phyloP scores from a whole-genome alignment of 2,113 vertebrate genomes.

The Zapornia atra region DNA sequence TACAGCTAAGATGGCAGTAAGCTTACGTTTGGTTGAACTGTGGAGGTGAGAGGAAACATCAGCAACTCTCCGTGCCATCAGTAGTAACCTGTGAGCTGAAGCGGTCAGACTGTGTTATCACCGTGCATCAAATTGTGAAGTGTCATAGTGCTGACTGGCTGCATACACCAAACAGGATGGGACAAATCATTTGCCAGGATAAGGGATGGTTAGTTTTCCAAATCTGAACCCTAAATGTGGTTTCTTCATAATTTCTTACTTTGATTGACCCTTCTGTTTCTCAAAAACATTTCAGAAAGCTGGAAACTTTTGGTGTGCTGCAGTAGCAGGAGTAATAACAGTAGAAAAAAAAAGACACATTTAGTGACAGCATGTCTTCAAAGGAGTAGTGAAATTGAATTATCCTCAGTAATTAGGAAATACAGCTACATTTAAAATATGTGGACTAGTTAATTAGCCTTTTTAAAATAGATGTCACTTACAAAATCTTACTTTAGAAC shows the following conservation, averaged over 20 bases:
- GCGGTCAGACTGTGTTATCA: not conserved
- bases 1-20: not conserved
- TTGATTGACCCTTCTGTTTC: not conserved
- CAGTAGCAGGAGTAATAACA: not conserved
- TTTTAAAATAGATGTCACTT: not conserved
- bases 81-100: not conserved
- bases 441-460: constrained; percentile 3
- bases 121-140: rapidly evolving
- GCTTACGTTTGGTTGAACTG: not conserved
- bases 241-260: not conserved
- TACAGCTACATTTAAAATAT: not conserved
- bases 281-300: not conserved
- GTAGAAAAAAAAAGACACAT: not conserved
- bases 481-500: not conserved
- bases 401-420: constrained; percentile 20
- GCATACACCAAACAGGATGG: constrained; percentile 25
- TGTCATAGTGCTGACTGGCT: not conserved
- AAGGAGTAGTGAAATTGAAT: not conserved
- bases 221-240: not conserved
- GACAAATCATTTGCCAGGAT: constrained; percentile 21
- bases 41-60: not conserved
- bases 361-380: not conserved
- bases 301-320: not conserved
- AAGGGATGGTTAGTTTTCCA: not conserved
- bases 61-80: not conserved